A percentile compares a stretch with the other conserved stretches of the same genome.
These are phyloP conservation scores for Rotaria sp. DNA, from an alignment of 2,888 invertebrate genomes.

Conservation along the genomic window DNA sequence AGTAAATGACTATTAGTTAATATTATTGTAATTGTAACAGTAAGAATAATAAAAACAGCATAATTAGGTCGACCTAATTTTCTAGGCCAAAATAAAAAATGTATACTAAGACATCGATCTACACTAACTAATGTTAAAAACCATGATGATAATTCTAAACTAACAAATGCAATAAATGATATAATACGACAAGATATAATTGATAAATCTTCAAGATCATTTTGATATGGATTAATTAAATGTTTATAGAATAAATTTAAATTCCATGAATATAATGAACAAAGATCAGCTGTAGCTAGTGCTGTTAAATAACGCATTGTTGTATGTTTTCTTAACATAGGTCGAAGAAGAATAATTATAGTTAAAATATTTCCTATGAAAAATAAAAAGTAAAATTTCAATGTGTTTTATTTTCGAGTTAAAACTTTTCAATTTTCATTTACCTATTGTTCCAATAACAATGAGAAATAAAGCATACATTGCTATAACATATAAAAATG, in stretches of 20 bases:
- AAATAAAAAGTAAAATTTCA: neutral
- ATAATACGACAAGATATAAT: conserved; percentile 31
- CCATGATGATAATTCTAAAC: conserved; percentile 38
- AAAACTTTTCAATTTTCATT: neutral
- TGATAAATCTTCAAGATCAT: conserved; percentile 40
- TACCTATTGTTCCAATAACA: conserved; percentile 6
- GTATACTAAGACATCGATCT: conserved; percentile 31
- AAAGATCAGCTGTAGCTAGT: conserved; percentile 28
- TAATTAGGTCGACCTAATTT: conserved; percentile 29
- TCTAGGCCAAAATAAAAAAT: conserved; percentile 35
- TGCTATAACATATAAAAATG: neutral
- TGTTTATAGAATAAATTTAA: conserved; percentile 39
- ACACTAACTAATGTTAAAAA: conserved; percentile 36
- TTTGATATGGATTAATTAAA: conserved; percentile 32
- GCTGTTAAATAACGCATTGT: conserved; percentile 33
- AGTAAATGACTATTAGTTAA: conserved; percentile 31
- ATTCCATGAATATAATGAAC: conserved; percentile 38
- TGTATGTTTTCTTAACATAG: conserved; percentile 28
- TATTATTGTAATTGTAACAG: neutral
- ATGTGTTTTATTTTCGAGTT: neutral
- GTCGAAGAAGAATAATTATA: conserved; percentile 27
- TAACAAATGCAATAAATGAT: conserved; percentile 36
- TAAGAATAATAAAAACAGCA: conserved; percentile 29
- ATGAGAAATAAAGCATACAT: neutral
- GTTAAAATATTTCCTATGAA: conserved; percentile 34